Base-by-base conservation (phyloP, 1,140 invertebrate genomes). In the Sinonovacula constricta region DNA sequence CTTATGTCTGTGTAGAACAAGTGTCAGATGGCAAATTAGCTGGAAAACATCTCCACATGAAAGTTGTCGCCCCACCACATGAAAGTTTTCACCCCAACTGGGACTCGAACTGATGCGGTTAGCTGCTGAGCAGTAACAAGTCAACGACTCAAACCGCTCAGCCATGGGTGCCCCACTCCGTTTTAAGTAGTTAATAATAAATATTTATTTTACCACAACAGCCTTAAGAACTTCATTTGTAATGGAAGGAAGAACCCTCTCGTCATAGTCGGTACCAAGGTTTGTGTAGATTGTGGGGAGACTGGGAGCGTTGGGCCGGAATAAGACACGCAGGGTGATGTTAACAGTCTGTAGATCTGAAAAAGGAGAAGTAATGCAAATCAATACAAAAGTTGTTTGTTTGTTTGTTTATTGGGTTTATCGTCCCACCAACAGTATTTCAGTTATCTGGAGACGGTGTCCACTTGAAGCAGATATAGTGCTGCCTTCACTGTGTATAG, bases 151-250 rank as follows among this genome's bases (percentile, higher is more conserved):
- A n/a, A n/a, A n/a, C n/a, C n/a, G n/a, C n/a, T n/a, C n/a, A n/a
- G n/a, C n/a, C n/a, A n/a, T n/a, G n/a, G n/a, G n/a, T n/a, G n/a
- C n/a, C n/a, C n/a, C n/a, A n/a, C n/a, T n/a, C 12, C 12, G 10
- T 18, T 57, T 57, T 31, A 5, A 49, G n/a, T n/a, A 49, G n/a
- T n/a, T 12, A n/a, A 49, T 49, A n/a, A 49, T 30, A 18, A n/a
- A 57, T 14, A 22, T 45, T 18, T 53, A 60, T 85, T 85, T 90
- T 91, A 94, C 94, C 26, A 99, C 98, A 81, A 99, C 98, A 83
- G 98, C 97, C 92, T 99, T 99, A 28, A 99, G 91, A 15, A 99
- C 98, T 95, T 99, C 99, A 89, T 96, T 97, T 5, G 98, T 99
- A 88, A 99, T 99, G 0, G 99, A 99, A 24, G 99, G 99, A 36